Evolutionary conservation across 2,797 vertebrate species (phyloP), one percentile per base, ranked within the genome.

Genomic region (Amphiprion clarkii): DNA sequence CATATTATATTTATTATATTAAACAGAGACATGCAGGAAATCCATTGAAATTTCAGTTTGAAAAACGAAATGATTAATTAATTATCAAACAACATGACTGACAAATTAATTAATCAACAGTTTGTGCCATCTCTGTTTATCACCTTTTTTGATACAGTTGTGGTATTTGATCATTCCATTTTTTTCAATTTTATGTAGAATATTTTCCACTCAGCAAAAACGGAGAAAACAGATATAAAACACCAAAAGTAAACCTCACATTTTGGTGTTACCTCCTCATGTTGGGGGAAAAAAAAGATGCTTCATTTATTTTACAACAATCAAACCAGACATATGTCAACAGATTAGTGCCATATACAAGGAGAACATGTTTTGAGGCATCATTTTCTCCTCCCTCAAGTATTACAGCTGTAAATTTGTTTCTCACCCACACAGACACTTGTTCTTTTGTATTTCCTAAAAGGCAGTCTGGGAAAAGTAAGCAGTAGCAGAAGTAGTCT

Each of bases 401-500:
- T 42, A 46, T 36, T 59, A 19, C 39, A 60, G 68, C 53, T 57
- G 64, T n/a, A 27, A 36, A 54, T 31, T 23, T 27, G 27, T 46
- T 56, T 46, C 42, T 40, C 53, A 17, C 4, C 6, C 2, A 52
- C 25, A 36, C 44, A 14, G 54, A 68, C 52, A 67, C 19, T 2
- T 21, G 27, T 39, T 78, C 0, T 71, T 55, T 54, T 63, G 60
- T 74, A 72, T 67, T 56, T 74, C 33, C 36, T 59, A 14, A 62
- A 73, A 44, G 36, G 42, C 39, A 46, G 33, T 53, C 27, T 27
- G 17, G 48, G 27, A 5, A 60, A 36, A 19, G 46, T 36, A 12
- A 9, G 48, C n/a, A 49, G 48, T 49, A 21, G 48, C 11, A 11
- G 48, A 31, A 25, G 51, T 14, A 13, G 19, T 44, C 2, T 11